These are phyloP conservation scores for Leptinotarsa juncta DNA, from an alignment of 2,888 invertebrate genomes.

Conservation along the genomic window DNA sequence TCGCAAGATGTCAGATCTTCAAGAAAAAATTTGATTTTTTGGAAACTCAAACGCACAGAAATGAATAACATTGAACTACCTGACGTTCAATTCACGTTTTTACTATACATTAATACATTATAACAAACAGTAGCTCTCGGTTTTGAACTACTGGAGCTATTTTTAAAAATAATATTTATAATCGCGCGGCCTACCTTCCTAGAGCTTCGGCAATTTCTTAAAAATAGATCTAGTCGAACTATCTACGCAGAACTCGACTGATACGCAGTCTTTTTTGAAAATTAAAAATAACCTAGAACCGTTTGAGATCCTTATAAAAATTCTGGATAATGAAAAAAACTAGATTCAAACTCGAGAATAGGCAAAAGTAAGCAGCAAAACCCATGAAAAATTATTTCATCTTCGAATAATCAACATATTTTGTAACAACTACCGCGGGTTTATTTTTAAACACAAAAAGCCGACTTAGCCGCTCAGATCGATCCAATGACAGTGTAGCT, in stretches of 20 bases:
- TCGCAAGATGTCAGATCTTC: too few relatives aligned
- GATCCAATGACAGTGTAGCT: slow-evolving; percentile 48
- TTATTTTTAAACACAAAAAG: slow-evolving; percentile 20
- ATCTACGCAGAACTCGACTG: neutral
- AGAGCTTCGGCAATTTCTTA: slow-evolving; percentile 30
- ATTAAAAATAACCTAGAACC: slow-evolving; percentile 9
- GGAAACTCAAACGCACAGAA: too few relatives aligned
- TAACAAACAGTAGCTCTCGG: slow-evolving; percentile 10
- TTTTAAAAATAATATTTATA: slow-evolving; percentile 35
- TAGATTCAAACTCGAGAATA: neutral
- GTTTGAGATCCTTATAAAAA: neutral
- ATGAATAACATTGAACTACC: neutral
- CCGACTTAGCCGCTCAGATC: slow-evolving; percentile 28
- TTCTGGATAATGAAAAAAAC: neutral
- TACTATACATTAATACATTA: neutral
- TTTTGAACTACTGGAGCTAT: slow-evolving; percentile 33
- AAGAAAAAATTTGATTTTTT: too few relatives aligned
- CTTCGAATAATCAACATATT: neutral
- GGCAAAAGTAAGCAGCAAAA: too few relatives aligned
- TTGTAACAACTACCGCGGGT: neutral
- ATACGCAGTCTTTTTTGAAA: slow-evolving; percentile 4
- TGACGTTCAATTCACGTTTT: neutral
- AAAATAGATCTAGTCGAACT: slow-evolving; percentile 28
- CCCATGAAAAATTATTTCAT: neutral
- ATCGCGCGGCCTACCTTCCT: slow-evolving; percentile 17